phyloP scores from a whole-genome alignment of 2,797 vertebrate species.

The Sebastes vulpes region DNA sequence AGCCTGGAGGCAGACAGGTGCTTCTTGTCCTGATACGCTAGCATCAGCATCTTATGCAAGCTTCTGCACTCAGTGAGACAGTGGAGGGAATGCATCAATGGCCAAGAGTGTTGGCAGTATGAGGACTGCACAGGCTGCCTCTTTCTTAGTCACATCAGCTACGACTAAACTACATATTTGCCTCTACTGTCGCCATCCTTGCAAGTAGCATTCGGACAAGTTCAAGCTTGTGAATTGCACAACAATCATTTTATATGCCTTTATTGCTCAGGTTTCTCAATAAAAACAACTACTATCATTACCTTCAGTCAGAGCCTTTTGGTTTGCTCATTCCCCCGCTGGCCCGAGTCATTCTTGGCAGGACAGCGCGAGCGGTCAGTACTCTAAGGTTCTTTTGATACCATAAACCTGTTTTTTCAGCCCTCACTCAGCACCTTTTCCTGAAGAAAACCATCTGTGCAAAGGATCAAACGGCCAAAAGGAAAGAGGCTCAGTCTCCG shows the following conservation, averaged over 20 bases:
- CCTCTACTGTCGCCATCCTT: neutral
- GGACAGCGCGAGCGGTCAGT: neutral
- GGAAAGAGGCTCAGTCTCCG: constrained; percentile 37
- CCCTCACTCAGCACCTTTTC: constrained; percentile 70
- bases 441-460: constrained; percentile 78
- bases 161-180: neutral
- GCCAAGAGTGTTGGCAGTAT: neutral
- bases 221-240: neutral
- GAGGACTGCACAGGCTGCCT: neutral
- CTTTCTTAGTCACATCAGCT: neutral
- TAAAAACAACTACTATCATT: constrained; percentile 11
- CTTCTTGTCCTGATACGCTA: neutral
- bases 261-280: neutral
- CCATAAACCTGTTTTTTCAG: constrained; percentile 59
- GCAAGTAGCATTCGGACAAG: neutral
- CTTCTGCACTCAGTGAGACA: neutral
- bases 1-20: neutral
- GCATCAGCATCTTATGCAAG: neutral
- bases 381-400: constrained; percentile 49
- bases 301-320: constrained; percentile 15
- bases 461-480: constrained; percentile 63
- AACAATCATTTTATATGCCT: neutral
- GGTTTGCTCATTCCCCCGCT: constrained; percentile 27
- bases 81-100: neutral
- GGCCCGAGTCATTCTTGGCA: constrained; percentile 13